Evolutionary conservation across 2,113 vertebrate species (phyloP), one percentile per base, ranked within the genome.

Genomic region (Rallus limicola): DNA sequence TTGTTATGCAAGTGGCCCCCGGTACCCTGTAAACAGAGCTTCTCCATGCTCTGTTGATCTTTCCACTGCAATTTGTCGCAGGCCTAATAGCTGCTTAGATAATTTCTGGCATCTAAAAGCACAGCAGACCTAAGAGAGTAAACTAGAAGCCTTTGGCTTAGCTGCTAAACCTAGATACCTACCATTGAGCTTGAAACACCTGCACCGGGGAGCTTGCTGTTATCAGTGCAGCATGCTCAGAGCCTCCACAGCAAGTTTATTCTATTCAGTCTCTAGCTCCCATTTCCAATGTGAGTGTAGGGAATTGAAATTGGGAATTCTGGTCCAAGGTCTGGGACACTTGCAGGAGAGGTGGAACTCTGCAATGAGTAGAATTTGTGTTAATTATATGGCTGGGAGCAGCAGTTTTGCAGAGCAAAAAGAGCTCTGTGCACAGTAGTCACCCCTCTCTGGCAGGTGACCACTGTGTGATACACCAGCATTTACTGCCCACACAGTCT

Each of bases 21-120:
- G 68, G 88, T 87, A 96, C 95, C 95, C 96, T 97, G 96, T 97
- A 96, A 96, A 89, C 64, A 95, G 36, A 97, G 92, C 91, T 94
- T 92, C 96, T 95, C 93, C 92, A 92, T 19, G 93, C 96, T 94
- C 94, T 96, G 96, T 92, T 97, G 93, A 97, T 95, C 96, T 97
- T 98, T 97, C 95, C 88, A 95, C 72, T 95, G 80, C 91, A 92
- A 69, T 94, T 90, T 96, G 88, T 87, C 90, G 82, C 81, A 69
- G 74, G 71, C 34, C 85, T 95, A 97, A 95, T 86, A 90, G 88
- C 52, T 88, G 60, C 76, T 76, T 93, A 94, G 96, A 86, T 93
- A 52, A 55, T 90, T 93, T 79, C 64, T 88, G 87, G 81, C 89
- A 88, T 86, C 81, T 84, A 75, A 81, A 94, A 86, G 60, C 31